Evolutionary conservation across 1,140 invertebrate genomes (phyloP).

Genomic region (Achroia grisella): DNA sequence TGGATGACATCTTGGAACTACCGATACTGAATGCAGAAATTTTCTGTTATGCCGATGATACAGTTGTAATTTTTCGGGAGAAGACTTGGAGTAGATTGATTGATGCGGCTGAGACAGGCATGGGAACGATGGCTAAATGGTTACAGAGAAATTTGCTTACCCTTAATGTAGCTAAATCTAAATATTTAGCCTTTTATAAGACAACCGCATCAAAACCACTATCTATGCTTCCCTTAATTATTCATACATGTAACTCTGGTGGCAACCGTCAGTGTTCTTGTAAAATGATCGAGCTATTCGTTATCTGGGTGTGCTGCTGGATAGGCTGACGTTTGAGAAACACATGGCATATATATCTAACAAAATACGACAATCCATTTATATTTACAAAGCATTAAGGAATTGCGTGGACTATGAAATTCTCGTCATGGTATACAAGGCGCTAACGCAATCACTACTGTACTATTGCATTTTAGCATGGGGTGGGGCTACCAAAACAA

Average conservation of each 20-base stretch:
- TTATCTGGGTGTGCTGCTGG: too few relatives aligned
- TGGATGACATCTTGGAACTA: too few relatives aligned
- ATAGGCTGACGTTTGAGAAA: too few relatives aligned
- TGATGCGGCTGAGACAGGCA: not conserved
- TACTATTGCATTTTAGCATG: constrained; percentile 3
- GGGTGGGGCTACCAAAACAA: constrained; percentile 3
- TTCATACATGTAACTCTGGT: not conserved
- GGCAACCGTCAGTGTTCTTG: too few relatives aligned
- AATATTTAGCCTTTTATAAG: not conserved
- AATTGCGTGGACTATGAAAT: too few relatives aligned
- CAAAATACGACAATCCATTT: too few relatives aligned
- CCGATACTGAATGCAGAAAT: too few relatives aligned
- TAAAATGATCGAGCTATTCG: too few relatives aligned
- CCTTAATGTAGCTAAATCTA: not conserved
- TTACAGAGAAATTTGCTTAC: not conserved
- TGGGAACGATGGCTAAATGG: not conserved
- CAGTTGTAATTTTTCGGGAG: not conserved
- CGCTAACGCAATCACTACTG: constrained; percentile 3
- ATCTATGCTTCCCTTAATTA: not conserved
- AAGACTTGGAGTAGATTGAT: not conserved
- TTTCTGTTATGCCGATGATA: not conserved
- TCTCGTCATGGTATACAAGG: not conserved
- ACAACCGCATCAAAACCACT: not conserved
- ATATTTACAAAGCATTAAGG: too few relatives aligned
- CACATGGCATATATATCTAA: too few relatives aligned